Conservation (phyloP, 2,888 invertebrate genomes). For the Allophyes oxyacanthae region DNA sequence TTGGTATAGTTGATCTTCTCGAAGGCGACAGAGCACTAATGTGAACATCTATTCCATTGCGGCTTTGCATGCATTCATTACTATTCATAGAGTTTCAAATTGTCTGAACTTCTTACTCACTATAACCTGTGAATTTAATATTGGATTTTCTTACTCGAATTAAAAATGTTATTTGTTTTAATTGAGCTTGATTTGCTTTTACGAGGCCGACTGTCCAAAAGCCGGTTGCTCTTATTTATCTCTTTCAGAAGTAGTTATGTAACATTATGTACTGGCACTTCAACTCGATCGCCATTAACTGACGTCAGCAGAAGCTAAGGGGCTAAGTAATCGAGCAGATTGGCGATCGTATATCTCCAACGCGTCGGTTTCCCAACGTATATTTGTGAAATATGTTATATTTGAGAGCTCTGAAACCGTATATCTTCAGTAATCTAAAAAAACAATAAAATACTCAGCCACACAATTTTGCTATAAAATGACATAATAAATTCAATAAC, state of each 20-base stretch:
- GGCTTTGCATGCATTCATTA: slow-evolving; percentile 56
- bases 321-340: slow-evolving; percentile 23
- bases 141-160: slow-evolving; percentile 9
- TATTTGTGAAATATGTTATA: slow-evolving; percentile 6
- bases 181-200: slow-evolving; percentile 17
- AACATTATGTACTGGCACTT: slow-evolving; percentile 12
- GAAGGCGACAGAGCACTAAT: slow-evolving; percentile 25
- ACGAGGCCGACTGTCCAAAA: neutral
- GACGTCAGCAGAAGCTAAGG: slow-evolving; percentile 19
- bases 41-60: slow-evolving; percentile 52
- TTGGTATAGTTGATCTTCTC: neutral
- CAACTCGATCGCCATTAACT: slow-evolving; percentile 26
- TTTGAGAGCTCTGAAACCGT: neutral
- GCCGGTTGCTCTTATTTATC: neutral
- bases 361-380: neutral
- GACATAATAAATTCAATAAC: too few relatives aligned
- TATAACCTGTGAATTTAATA: slow-evolving; percentile 60
- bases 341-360: slow-evolving; percentile 26
- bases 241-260: neutral
- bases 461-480: too few relatives aligned
- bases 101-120: slow-evolving; percentile 59
- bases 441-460: slow-evolving; percentile 2
- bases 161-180: slow-evolving; percentile 19
- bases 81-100: slow-evolving; percentile 64
- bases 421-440: neutral